Percentiles rank a stretch among this genome's conserved stretches.
Conservation (phyloP, 2,888 invertebrate species). For the Uloborus plumipes region DNA sequence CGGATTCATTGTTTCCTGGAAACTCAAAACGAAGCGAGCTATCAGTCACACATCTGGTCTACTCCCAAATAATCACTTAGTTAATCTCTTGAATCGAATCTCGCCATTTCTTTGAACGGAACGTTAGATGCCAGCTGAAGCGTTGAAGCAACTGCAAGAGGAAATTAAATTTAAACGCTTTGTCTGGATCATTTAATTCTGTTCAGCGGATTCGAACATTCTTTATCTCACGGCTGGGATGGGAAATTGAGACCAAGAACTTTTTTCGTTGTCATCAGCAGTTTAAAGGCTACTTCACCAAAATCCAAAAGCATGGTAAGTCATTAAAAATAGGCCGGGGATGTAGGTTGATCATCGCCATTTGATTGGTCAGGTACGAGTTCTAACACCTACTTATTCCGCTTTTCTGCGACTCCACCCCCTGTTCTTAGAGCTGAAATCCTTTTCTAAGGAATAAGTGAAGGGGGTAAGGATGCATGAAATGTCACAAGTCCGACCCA, state of each 20-base stretch:
- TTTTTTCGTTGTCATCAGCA: too few species aligned
- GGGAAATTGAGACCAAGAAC: conserved; percentile 1
- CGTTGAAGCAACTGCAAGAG: background rate
- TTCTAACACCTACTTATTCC: conserved; percentile 47
- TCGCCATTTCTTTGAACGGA: too few species aligned
- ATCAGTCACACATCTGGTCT: too few species aligned
- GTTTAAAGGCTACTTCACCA: too few species aligned
- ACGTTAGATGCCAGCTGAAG: background rate
- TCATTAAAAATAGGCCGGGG: background rate
- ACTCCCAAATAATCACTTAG: too few species aligned
- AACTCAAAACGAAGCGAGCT: background rate
- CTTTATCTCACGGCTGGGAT: background rate
- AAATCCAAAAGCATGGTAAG: background rate
- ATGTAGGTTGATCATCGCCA: conserved; percentile 21
- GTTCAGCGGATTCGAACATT: conserved; percentile 1
- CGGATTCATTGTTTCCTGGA: background rate
- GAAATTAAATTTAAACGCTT: conserved; percentile 3
- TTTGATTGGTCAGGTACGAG: conserved; percentile 49
- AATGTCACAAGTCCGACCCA: background rate
- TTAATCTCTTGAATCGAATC: too few species aligned
- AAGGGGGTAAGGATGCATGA: background rate
- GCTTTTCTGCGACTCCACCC: conserved; percentile 43
- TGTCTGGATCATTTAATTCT: conserved; percentile 11
- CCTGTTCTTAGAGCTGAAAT: background rate
- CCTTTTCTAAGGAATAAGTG: background rate